phyloP scores from a whole-genome alignment of 1,140 invertebrate species.

The Triops longicaudatus region DNA sequence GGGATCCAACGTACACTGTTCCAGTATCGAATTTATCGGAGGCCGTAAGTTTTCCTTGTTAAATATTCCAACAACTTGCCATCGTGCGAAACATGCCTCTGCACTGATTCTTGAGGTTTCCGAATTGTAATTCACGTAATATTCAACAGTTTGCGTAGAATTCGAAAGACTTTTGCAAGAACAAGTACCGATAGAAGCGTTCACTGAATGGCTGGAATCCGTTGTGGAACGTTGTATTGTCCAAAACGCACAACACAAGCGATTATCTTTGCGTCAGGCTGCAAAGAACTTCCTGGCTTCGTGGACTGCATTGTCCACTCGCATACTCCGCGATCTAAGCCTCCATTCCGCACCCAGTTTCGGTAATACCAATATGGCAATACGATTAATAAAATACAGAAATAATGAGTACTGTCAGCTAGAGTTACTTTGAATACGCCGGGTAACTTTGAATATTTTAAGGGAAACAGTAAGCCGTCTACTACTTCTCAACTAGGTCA shows the following conservation, averaged over 20 bases:
- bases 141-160: constrained; percentile 40
- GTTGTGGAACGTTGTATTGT: constrained; percentile 45
- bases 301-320: constrained; percentile 46
- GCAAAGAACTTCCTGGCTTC: constrained; percentile 44
- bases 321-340: constrained; percentile 46
- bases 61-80: not conserved
- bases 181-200: constrained; percentile 43
- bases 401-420: no score
- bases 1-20: not conserved
- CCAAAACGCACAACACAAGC: constrained; percentile 36
- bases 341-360: constrained; percentile 47
- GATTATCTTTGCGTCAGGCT: constrained; percentile 35
- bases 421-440: no score
- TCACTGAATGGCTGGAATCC: constrained; percentile 44
- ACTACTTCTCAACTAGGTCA: no score
- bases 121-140: not conserved
- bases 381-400: no score
- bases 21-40: constrained; percentile 17
- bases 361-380: constrained; percentile 36
- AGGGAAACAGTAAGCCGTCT: no score
- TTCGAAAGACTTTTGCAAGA: constrained; percentile 45
- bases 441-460: no score
- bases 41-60: not conserved
- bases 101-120: not conserved
- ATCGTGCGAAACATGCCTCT: not conserved